A percentile compares a stretch with the other conserved stretches of the same genome.
phyloP scores from a whole-genome alignment of 2,113 vertebrate genomes.

The Panthera uncia region DNA sequence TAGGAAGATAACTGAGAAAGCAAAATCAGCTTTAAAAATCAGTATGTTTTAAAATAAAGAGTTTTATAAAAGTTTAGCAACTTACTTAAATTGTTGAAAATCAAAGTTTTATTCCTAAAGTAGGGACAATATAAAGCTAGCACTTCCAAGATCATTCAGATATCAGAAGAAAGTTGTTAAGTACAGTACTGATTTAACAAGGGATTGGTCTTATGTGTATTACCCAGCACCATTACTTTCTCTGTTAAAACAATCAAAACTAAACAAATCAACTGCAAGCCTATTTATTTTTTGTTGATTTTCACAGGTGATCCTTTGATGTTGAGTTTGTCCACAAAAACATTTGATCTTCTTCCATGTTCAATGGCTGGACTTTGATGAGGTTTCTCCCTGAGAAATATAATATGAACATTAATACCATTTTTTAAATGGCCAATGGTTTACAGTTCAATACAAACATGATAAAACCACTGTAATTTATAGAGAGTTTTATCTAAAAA shows the following conservation, averaged over 20 bases:
- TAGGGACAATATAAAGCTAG: constrained; percentile 23
- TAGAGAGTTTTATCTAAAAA: constrained; percentile 4
- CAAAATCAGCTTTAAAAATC: constrained; percentile 37
- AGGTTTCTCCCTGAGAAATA: constrained; percentile 84
- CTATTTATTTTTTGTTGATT: constrained; percentile 84
- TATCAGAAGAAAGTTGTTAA: constrained; percentile 67
- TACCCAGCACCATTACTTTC: constrained; percentile 81
- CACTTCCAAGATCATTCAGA: constrained; percentile 36
- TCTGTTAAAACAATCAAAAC: constrained; percentile 58
- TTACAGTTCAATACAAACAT: not conserved
- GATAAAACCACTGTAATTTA: not conserved
- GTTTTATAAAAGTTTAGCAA: constrained; percentile 71
- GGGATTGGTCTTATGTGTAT: constrained; percentile 81
- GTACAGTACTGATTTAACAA: constrained; percentile 68
- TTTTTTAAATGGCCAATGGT: not conserved
- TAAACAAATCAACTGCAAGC: constrained; percentile 56
- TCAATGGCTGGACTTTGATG: constrained; percentile 63
- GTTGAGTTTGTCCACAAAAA: constrained; percentile 79
- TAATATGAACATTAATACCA: constrained; percentile 45
- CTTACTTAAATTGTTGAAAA: constrained; percentile 56
- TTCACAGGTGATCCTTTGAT: constrained; percentile 82
- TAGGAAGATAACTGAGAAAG: constrained; percentile 37
- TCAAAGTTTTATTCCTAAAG: constrained; percentile 58
- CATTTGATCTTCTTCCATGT: constrained; percentile 60
- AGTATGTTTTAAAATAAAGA: constrained; percentile 53